Conservation (phyloP, 2,888 invertebrate genomes). For the Drosophila tanythrix region DNA sequence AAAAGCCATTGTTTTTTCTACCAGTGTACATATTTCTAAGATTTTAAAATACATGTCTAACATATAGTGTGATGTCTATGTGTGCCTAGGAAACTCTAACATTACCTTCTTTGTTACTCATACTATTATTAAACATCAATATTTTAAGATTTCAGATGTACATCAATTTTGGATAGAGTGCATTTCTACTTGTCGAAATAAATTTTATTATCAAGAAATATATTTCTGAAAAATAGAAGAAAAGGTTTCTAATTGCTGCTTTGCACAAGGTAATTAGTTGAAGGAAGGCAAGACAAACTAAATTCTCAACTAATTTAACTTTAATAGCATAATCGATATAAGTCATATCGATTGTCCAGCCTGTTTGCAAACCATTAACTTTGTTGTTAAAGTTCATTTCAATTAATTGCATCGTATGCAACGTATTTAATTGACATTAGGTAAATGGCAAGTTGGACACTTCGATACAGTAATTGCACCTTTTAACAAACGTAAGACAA, state of each 20-base stretch:
- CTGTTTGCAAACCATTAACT: slow-evolving; percentile 15
- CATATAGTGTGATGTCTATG: not conserved
- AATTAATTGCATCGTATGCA: slow-evolving; percentile 13
- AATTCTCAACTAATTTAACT: slow-evolving; percentile 26
- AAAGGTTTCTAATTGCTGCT: not conserved
- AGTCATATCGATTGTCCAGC: not conserved
- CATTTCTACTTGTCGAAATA: not conserved
- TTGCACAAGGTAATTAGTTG: not conserved
- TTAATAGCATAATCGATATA: slow-evolving; percentile 28
- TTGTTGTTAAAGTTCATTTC: slow-evolving; percentile 13
- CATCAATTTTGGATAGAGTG: not conserved
- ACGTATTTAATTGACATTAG: not conserved
- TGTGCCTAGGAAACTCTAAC: not conserved
- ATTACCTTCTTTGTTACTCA: not conserved
- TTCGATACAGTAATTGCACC: not conserved
- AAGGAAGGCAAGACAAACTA: slow-evolving; percentile 1
- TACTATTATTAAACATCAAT: not conserved
- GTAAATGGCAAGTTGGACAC: slow-evolving; percentile 12
- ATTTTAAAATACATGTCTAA: not conserved
- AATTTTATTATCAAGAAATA: not conserved
- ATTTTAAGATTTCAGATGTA: not conserved
- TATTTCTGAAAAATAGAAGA: not conserved
- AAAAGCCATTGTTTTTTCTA: not conserved
- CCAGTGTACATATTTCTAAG: not conserved
- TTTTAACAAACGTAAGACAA: not conserved